These are phyloP conservation scores for Lacanobia oleracea DNA, from an alignment of 2,888 invertebrate genomes.

Conservation along the genomic window DNA sequence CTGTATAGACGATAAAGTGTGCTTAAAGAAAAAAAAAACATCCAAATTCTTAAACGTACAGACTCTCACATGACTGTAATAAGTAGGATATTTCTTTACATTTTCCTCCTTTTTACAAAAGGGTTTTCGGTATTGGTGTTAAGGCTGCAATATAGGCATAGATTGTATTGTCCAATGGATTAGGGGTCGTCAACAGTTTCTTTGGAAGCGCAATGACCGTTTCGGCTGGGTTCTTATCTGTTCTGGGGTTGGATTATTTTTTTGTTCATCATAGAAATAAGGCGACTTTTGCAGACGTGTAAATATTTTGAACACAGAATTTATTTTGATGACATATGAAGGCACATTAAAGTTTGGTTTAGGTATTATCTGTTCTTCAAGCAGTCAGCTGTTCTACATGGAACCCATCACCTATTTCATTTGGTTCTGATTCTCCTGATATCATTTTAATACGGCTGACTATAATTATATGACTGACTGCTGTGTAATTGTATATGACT, in stretches of 20 bases:
- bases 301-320: too few species aligned
- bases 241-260: slow-evolving; percentile 3
- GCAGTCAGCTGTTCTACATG: too few species aligned
- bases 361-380: too few species aligned
- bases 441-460: too few species aligned
- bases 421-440: too few species aligned
- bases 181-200: slow-evolving; percentile 76
- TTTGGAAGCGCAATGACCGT: slow-evolving; percentile 57
- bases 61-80: not conserved
- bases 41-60: slow-evolving; percentile 1
- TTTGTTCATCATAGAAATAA: not conserved
- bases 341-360: too few species aligned
- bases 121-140: slow-evolving; percentile 66
- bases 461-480: too few species aligned
- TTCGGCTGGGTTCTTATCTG: slow-evolving; percentile 55
- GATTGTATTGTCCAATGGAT: slow-evolving; percentile 77
- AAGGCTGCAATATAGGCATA: slow-evolving; percentile 71
- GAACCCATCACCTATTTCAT: too few species aligned
- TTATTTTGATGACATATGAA: too few species aligned
- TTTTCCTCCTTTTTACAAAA: slow-evolving; percentile 73
- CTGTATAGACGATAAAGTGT: not conserved
- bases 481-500: too few species aligned
- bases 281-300: not conserved
- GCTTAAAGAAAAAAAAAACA: not conserved
- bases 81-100: slow-evolving; percentile 35